phyloP scores from a whole-genome alignment of 2,113 vertebrate species.

The Crocuta crocuta region DNA sequence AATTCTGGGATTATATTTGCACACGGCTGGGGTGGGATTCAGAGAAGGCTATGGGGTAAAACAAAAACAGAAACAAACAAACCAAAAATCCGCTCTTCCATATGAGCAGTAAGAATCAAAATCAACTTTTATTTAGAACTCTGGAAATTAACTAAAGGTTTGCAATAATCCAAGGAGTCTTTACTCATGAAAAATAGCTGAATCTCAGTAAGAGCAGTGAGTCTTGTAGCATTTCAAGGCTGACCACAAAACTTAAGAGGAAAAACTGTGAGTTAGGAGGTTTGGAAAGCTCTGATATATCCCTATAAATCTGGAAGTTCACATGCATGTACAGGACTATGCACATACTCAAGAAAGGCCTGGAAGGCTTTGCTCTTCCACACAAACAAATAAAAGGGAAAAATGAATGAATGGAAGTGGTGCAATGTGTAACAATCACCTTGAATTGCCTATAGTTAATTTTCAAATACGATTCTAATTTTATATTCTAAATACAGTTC shows the following conservation, averaged over 20 bases:
- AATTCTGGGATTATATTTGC: background rate
- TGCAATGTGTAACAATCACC: background rate
- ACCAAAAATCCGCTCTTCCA: background rate
- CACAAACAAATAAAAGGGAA: background rate
- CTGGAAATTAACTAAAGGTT: constrained; percentile 35
- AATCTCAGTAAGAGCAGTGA: background rate
- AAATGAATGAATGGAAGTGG: background rate
- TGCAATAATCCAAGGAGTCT: background rate
- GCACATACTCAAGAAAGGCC: background rate
- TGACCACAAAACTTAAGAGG: background rate
- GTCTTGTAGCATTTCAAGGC: background rate
- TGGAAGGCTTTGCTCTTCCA: background rate
- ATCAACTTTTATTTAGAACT: background rate
- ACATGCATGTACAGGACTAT: background rate
- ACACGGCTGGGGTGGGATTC: background rate
- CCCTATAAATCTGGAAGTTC: background rate
- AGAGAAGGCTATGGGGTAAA: background rate
- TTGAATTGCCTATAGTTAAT: background rate
- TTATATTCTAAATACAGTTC: background rate
- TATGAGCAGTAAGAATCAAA: background rate
- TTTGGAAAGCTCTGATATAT: background rate
- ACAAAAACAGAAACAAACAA: background rate
- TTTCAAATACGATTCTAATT: background rate
- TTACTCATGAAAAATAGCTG: constrained; percentile 10
- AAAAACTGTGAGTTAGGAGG: background rate